A percentile compares a stretch with the other conserved stretches of the same genome.
These are phyloP conservation scores for Carpatolechia fugitivella DNA, from an alignment of 2,888 invertebrate genomes.

Conservation along the genomic window DNA sequence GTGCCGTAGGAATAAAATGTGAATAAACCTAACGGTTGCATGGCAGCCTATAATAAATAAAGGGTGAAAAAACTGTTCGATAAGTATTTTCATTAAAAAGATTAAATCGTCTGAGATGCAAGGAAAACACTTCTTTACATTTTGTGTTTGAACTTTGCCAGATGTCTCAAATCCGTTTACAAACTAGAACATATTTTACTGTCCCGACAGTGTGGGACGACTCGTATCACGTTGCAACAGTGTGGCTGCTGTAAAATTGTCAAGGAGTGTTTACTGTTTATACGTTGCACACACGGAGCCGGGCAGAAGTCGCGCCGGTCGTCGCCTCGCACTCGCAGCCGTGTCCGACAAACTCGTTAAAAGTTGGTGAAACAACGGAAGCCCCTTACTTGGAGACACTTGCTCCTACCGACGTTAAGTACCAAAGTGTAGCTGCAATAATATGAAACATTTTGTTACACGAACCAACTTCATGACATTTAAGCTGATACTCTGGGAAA, in stretches of 20 bases:
- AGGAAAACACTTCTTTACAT: too few species aligned
- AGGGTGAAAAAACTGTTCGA: too few species aligned
- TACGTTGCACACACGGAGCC: conserved; percentile 48
- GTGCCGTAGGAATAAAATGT: too few species aligned
- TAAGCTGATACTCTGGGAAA: conserved; percentile 47
- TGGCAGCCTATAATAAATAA: too few species aligned
- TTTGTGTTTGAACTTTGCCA: too few species aligned
- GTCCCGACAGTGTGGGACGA: background rate
- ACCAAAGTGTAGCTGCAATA: conserved; percentile 72
- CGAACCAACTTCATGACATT: conserved; percentile 52
- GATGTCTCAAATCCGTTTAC: too few species aligned
- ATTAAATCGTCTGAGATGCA: too few species aligned
- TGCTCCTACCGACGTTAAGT: conserved; percentile 70
- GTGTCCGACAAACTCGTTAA: conserved; percentile 78
- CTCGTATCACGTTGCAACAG: conserved; percentile 1
- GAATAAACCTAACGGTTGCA: too few species aligned
- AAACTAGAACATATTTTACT: background rate
- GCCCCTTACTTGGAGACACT: conserved; percentile 68
- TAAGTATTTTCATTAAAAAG: too few species aligned
- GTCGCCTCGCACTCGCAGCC: conserved; percentile 49
- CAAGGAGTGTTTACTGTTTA: conserved; percentile 16
- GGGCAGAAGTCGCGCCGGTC: conserved; percentile 40
- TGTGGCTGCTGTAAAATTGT: conserved; percentile 10
- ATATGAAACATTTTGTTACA: conserved; percentile 64
- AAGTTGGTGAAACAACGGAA: conserved; percentile 74